Evolutionary conservation across 1,140 invertebrate species (phyloP).

Genomic region (Heliconius eleuchia): DNA sequence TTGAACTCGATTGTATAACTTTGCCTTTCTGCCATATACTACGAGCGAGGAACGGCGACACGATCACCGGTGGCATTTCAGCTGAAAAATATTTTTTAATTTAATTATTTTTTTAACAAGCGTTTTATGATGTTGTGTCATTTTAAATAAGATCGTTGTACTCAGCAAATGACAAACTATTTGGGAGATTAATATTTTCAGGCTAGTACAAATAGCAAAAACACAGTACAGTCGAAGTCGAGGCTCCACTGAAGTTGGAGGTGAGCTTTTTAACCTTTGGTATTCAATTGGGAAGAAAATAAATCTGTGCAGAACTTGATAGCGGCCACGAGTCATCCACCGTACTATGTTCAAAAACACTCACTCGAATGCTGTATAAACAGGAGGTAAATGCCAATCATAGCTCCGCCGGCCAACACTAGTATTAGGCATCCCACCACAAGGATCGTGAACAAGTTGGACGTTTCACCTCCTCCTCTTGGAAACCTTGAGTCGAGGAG

Average conservation of each 20-base stretch:
- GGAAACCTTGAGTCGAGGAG: not conserved
- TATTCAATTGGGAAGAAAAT: no score
- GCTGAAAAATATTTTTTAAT: not conserved
- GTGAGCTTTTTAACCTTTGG: no score
- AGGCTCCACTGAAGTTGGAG: no score
- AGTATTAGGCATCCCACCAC: slow-evolving; percentile 2
- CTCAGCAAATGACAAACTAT: no score
- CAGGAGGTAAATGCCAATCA: slow-evolving; percentile 16
- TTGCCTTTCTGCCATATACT: not conserved
- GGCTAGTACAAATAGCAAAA: no score
- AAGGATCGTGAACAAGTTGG: not conserved
- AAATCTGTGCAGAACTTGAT: not conserved
- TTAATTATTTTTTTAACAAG: no score
- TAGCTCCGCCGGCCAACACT: not conserved
- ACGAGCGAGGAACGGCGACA: not conserved
- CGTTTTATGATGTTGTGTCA: no score
- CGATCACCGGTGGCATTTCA: not conserved
- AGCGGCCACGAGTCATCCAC: no score
- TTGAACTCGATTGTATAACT: not conserved
- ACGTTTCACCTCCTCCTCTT: not conserved
- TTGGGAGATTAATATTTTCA: no score
- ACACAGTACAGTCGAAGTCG: no score
- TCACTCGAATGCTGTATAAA: not conserved
- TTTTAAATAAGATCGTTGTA: no score
- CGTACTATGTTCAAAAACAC: not conserved